Conservation (phyloP, 2,888 invertebrate genomes). For the Drosophila atroscutellata region DNA sequence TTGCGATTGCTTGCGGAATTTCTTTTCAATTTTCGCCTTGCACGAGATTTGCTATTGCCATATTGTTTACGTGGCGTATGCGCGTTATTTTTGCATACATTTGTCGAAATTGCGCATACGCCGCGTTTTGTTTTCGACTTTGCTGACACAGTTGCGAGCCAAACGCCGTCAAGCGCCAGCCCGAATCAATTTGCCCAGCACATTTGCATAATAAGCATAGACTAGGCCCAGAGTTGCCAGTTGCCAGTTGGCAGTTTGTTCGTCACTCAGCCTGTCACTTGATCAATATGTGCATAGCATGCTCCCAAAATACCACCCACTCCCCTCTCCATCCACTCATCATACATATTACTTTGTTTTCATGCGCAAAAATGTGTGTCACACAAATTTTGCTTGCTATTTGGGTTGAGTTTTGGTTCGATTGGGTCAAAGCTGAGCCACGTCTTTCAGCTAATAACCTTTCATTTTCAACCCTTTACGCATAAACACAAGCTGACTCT, state of each 20-base stretch:
- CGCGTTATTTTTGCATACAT: constrained; percentile 76
- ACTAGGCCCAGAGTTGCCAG: constrained; percentile 39
- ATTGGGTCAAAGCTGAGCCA: constrained; percentile 50
- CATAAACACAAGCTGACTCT: constrained; percentile 66
- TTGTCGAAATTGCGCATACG: constrained; percentile 76
- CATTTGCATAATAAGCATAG: constrained; percentile 75
- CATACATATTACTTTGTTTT: constrained; percentile 70
- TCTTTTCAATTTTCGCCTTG: constrained; percentile 74
- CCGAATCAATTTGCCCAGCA: constrained; percentile 71
- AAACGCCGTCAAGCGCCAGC: constrained; percentile 25
- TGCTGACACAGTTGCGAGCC: constrained; percentile 66
- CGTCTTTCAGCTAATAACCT: constrained; percentile 54
- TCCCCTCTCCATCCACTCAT: neutral
- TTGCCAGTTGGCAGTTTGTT: constrained; percentile 58
- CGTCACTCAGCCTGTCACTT: constrained; percentile 78
- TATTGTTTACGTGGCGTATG: constrained; percentile 78
- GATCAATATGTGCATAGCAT: constrained; percentile 78
- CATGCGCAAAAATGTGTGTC: constrained; percentile 66
- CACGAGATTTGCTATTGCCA: constrained; percentile 35
- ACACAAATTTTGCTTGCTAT: constrained; percentile 63
- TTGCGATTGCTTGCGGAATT: constrained; percentile 36
- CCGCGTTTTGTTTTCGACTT: constrained; percentile 74
- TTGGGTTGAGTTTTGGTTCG: constrained; percentile 12
- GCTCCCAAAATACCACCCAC: constrained; percentile 67
- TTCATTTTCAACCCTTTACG: constrained; percentile 53